Evolutionary conservation across 2,797 vertebrate genomes (phyloP).

Genomic region (Enteromius fasciolatus): DNA sequence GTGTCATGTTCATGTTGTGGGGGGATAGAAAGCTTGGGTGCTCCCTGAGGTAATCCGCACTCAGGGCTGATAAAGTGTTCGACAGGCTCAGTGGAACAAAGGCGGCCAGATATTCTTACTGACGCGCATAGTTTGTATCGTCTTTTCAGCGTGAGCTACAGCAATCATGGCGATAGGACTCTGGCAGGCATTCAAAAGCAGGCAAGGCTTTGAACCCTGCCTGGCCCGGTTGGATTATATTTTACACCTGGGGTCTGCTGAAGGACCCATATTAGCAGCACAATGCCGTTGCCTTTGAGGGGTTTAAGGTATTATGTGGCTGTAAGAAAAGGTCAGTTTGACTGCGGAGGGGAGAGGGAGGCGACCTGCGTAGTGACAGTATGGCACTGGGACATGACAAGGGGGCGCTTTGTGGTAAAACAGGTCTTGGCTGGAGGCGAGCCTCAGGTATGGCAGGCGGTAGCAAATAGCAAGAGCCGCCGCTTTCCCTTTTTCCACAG

Average conservation of each 20-base stretch:
- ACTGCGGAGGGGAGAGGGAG: constrained; percentile 54
- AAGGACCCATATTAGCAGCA: constrained; percentile 68
- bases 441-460: constrained; percentile 32
- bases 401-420: constrained; percentile 65
- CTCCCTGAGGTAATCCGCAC: constrained; percentile 74
- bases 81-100: constrained; percentile 79
- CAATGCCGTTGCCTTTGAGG: constrained; percentile 67
- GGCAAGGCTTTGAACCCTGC: constrained; percentile 70
- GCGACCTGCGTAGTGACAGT: constrained; percentile 61
- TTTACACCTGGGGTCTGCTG: constrained; percentile 68
- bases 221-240: constrained; percentile 59
- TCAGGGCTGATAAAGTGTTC: constrained; percentile 77
- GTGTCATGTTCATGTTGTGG: constrained; percentile 73
- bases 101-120: constrained; percentile 78
- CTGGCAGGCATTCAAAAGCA: constrained; percentile 72
- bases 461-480: not conserved
- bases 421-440: constrained; percentile 64
- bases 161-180: constrained; percentile 68
- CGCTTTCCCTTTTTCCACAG: not conserved
- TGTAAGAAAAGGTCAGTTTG: constrained; percentile 66
- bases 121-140: constrained; percentile 77
- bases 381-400: constrained; percentile 70
- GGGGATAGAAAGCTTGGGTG: constrained; percentile 75
- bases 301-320: constrained; percentile 68
- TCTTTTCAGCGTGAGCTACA: constrained; percentile 75